phyloP scores from a whole-genome alignment of 2,888 invertebrate species.

The Lathronympha strigana region DNA sequence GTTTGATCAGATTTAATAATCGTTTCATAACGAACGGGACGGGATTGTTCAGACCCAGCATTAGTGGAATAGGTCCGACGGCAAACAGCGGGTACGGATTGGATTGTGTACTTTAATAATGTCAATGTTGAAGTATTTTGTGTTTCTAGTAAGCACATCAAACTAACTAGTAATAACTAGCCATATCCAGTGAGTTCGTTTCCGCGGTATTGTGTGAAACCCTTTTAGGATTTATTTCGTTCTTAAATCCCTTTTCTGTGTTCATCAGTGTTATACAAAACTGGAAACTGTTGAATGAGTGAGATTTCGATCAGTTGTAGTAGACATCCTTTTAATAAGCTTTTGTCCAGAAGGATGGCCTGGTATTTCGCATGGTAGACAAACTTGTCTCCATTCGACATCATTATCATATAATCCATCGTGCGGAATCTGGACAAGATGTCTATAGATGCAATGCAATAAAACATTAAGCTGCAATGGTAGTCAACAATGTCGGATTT shows the following conservation, averaged over 20 bases:
- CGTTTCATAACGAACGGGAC: conserved; percentile 68
- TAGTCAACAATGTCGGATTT: no score
- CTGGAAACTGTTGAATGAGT: background rate
- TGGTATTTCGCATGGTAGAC: no score
- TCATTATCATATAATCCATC: no score
- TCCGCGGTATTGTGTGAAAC: no score
- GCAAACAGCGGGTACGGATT: conserved; percentile 67
- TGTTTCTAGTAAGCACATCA: conserved; percentile 4
- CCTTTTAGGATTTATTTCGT: no score
- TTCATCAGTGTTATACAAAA: background rate
- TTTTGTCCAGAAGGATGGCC: background rate
- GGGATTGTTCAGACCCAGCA: conserved; percentile 70
- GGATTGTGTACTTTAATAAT: conserved; percentile 40
- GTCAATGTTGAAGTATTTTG: conserved; percentile 12
- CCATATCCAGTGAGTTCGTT: no score
- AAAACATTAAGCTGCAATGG: no score
- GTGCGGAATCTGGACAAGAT: no score
- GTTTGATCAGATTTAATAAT: conserved; percentile 81
- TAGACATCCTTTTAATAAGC: background rate
- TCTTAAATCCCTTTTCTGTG: no score
- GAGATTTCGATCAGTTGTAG: background rate
- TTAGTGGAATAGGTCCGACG: conserved; percentile 73
- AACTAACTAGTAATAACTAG: background rate
- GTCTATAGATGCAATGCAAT: no score
- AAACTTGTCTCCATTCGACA: background rate